Evolutionary conservation across 2,888 invertebrate genomes (phyloP).

Genomic region (Caenorhabditis sinica): DNA sequence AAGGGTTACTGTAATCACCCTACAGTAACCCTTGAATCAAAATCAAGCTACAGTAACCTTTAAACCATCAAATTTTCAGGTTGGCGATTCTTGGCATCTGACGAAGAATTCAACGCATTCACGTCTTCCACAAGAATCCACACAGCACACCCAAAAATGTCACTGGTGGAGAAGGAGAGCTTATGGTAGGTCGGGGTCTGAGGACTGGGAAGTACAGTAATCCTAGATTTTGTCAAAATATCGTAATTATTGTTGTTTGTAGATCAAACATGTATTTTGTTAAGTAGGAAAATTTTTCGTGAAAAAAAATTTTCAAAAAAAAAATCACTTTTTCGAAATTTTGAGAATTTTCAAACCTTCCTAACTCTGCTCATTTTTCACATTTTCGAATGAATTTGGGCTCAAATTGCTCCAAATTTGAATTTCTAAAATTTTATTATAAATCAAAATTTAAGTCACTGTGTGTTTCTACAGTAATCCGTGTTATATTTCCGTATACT

Average conservation of each 20-base stretch:
- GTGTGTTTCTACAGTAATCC: too few relatives aligned
- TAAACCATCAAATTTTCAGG: constrained; percentile 25
- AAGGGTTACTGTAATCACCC: too few relatives aligned
- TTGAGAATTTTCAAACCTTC: not conserved
- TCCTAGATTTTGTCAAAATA: not conserved
- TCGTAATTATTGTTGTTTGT: not conserved
- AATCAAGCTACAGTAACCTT: too few relatives aligned
- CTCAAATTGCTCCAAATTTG: not conserved
- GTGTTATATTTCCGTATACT: too few relatives aligned
- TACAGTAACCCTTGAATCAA: too few relatives aligned
- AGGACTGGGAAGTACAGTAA: not conserved
- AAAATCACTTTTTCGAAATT: not conserved
- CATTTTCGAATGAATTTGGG: not conserved
- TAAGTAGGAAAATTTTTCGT: not conserved
- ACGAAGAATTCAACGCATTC: constrained; percentile 69
- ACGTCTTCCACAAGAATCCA: constrained; percentile 56
- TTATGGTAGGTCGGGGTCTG: constrained; percentile 56
- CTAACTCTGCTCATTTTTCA: not conserved
- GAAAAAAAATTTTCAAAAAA: not conserved
- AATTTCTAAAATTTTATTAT: too few relatives aligned
- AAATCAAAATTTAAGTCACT: too few relatives aligned
- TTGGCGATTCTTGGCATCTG: constrained; percentile 70
- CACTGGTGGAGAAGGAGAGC: constrained; percentile 58
- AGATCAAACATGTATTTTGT: too few relatives aligned
- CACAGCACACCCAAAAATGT: constrained; percentile 49